Evolutionary conservation across 2,888 invertebrate genomes (phyloP), one percentile per base, ranked within the genome.

Genomic region (Melanophora roralis): DNA sequence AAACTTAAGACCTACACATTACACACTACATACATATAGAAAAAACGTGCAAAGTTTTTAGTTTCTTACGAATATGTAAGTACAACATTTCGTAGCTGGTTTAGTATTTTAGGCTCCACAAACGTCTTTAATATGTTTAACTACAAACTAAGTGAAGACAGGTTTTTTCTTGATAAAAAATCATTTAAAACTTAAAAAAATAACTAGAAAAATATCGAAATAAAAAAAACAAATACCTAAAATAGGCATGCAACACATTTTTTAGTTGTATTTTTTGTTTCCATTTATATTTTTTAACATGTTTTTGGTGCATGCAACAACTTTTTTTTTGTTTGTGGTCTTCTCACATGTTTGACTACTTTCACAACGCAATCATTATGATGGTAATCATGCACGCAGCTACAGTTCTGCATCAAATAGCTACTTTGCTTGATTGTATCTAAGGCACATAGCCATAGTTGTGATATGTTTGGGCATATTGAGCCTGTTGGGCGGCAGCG

Each of bases 361-460:
- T 77, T 71, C 76, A 77, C 76, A 65, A 23, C 32, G 16, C 4
- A 32, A 53, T 36, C 59, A 60, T 14, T 14, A 74, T 65, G 12
- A 57, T 19, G 21, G 11, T n/a, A n/a, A n/a, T n/a, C n/a, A n/a
- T n/a, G n/a, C n/a, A n/a, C n/a, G 36, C 53, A 55, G 19, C 36
- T 27, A 27, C 27, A 27, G 27, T 6, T 27, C 27, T 27, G 27
- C 27, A 27, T 6, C 32, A 49, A 40, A 16, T 45, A 27, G 12
- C 11, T 45, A 34, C 7, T 32, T 19, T 36, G 36, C 11, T 14
- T 34, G 9, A 23, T 47, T 45, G 49, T 38, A 59, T 32, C 55
- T 84, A 88, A 62, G 88, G 86, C 81, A 88, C 87, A 78, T 88
- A 88, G 19, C 87, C 88, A 62, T 88, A 88, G 71, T 88, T 88